Evolutionary conservation across 1,140 invertebrate genomes (phyloP), one percentile per base, ranked within the genome.

Genomic region (Zaprionus ornatus): DNA sequence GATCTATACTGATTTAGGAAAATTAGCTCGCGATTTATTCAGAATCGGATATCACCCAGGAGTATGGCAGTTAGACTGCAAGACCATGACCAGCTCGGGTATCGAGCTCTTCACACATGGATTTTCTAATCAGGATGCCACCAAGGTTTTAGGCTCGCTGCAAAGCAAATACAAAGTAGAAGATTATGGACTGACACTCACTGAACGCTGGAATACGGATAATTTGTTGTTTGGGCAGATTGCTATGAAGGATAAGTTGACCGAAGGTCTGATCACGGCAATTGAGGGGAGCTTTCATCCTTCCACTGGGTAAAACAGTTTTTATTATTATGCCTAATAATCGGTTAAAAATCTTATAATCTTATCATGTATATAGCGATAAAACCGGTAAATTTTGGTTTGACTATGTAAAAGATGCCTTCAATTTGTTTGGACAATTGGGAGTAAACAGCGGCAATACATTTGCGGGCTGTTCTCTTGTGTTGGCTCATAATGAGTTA

Each of bases 151-250:
- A 6, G 85, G 86, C 10, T 70, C 64, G 0, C 29, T 90, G 23
- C 85, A 90, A 35, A 82, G 86, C 79, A 90, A 80, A 50, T 90
- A 80, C 37, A 82, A 70, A 4, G 74, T 90, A 13, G 86, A 90
- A 9, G 85, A 90, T 9, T 68, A 90, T 0, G 82, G 82, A 4
- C 17, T 90, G 1, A 77, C 64, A 3, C 40, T 90, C 0, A 90
- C 82, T 4, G 81, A 90, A 66, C 70, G 79, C 7, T 90, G 85
- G 85, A 90, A 80, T 48, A 85, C 85, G 1, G 76, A 90, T 4
- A 90, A 72, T 42, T 59, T 70, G 37, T 65, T 90, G 6, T 85
- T 57, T 19, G 86, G 86, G 13, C 85, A 90, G 29, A 90, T 90
- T 0, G 59, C 79, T 54, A 82, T 90, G 0, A 67, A 27, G 21